Conservation (phyloP, 92 coral and sea anemone species). For the Epizoanthus rinbou region DNA sequence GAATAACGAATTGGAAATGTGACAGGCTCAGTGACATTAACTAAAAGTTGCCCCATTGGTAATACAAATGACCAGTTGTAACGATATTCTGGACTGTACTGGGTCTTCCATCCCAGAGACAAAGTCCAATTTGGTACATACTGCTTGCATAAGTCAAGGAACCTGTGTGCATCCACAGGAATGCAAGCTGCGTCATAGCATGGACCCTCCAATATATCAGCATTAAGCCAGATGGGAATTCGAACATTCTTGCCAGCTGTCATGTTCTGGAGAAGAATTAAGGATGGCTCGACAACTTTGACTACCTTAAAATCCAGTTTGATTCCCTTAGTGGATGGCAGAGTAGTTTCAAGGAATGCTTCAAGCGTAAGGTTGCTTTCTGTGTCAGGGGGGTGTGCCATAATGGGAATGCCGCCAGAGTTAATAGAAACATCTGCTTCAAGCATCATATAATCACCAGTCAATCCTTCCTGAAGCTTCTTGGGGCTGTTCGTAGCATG, state of each 20-base stretch:
- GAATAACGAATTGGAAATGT: constrained; percentile 87
- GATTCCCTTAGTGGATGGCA: constrained; percentile 74
- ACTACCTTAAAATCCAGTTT: constrained; percentile 83
- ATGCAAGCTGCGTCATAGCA: constrained; percentile 54
- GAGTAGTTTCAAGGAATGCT: constrained; percentile 60
- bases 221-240: constrained; percentile 84
- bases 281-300: constrained; percentile 75
- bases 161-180: constrained; percentile 65
- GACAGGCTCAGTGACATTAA: constrained; percentile 60
- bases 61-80: constrained; percentile 71
- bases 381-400: constrained; percentile 93
- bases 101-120: constrained; percentile 92
- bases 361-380: constrained; percentile 84
- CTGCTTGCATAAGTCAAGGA: constrained; percentile 62
- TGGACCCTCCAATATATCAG: constrained; percentile 83
- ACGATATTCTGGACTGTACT: constrained; percentile 36
- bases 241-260: constrained; percentile 24
- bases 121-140: constrained; percentile 72
- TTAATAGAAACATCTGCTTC: constrained; percentile 85
- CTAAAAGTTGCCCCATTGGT: constrained; percentile 70
- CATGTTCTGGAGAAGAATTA: constrained; percentile 56
- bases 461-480: constrained; percentile 60
- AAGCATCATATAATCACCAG: constrained; percentile 74
- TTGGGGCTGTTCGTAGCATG: constrained; percentile 86
- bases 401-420: constrained; percentile 72